Percentiles rank a stretch among this genome's conserved stretches.
phyloP scores from a whole-genome alignment of 1,140 invertebrate genomes.

The Diploscapter pachys region DNA sequence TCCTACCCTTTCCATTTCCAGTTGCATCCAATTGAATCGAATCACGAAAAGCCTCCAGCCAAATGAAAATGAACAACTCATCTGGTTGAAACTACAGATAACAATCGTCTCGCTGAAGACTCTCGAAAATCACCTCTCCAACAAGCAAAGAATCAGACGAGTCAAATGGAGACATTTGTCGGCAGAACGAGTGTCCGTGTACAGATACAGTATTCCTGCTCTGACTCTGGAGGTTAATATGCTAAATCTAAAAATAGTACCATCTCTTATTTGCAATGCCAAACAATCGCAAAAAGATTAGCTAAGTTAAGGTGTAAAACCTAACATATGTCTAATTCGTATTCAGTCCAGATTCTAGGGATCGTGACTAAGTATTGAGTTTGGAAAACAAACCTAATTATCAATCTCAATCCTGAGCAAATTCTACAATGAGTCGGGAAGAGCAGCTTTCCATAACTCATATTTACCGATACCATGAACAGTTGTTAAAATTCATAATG shows the following conservation, averaged over 20 bases:
- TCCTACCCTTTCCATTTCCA: too few species aligned
- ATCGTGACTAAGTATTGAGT: too few species aligned
- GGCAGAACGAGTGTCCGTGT: constrained; percentile 44
- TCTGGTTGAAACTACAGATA: constrained; percentile 30
- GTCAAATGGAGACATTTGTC: constrained; percentile 55
- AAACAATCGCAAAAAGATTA: too few species aligned
- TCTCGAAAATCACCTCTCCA: constrained; percentile 48
- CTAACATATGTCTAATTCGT: too few species aligned
- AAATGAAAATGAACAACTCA: neutral
- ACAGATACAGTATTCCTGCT: constrained; percentile 37
- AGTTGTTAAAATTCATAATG: neutral
- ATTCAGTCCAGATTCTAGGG: too few species aligned
- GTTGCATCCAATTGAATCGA: neutral
- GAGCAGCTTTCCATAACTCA: too few species aligned
- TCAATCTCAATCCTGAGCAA: too few species aligned
- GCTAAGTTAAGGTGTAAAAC: too few species aligned
- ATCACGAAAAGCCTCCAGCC: neutral
- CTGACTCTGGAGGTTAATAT: constrained; percentile 22
- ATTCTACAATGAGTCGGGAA: too few species aligned
- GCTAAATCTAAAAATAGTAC: constrained; percentile 6
- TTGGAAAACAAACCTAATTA: too few species aligned
- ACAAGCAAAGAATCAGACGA: constrained; percentile 37
- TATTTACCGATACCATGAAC: neutral
- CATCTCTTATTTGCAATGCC: too few species aligned
- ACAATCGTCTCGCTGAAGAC: constrained; percentile 47